Evolutionary conservation across 1,140 invertebrate genomes (phyloP), one percentile per base, ranked within the genome.

Genomic region (Odontomachus brunneus): DNA sequence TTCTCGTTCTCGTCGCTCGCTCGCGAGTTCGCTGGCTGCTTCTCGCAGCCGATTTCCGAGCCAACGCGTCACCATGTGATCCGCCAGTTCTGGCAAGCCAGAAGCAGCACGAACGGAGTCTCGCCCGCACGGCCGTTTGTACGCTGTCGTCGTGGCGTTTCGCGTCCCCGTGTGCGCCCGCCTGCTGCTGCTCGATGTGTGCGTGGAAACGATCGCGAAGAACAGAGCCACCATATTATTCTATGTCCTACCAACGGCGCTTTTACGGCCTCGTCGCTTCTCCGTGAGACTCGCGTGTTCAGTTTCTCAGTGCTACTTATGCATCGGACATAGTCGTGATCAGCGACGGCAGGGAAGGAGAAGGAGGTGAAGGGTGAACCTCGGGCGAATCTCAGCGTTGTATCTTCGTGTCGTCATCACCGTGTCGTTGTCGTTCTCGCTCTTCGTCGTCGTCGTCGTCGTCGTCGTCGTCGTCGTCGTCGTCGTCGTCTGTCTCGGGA

Each of bases 171-270:
- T 66, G 22, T 57, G 19, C 33, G 48, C 22, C 69, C 14, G 44
- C 62, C 62, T 44, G 62, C n/a, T 76, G 33, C 29, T 33, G n/a
- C 55, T 53, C 55, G 71, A 66, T 44, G 66, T 84, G 73, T 82
- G 87, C 85, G 89, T 88, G 88, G 83, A 90, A 84, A 62, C 29
- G 48, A 89, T 83, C 63, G 86, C 82, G 53, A 67, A 88, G 71
- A 81, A 82, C 82, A 67, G 85, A 84, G 84, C 90, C 89, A 91
- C 89, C 91, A 91, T 91, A 90, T 91, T 90, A 86, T 90, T 83
- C 83, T 71, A 67, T 85, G 71, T 88, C 73, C 66, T 85, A 73
- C 75, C 57, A 85, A 75, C 72, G 82, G 67, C 55, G 73, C 63
- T 83, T 83, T 57, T 38, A 76, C 71, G 65, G 66, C 49, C 78